Percentiles rank a stretch among this genome's conserved stretches.
phyloP scores from a whole-genome alignment of 2,113 vertebrate species.

The Pteronura brasiliensis region DNA sequence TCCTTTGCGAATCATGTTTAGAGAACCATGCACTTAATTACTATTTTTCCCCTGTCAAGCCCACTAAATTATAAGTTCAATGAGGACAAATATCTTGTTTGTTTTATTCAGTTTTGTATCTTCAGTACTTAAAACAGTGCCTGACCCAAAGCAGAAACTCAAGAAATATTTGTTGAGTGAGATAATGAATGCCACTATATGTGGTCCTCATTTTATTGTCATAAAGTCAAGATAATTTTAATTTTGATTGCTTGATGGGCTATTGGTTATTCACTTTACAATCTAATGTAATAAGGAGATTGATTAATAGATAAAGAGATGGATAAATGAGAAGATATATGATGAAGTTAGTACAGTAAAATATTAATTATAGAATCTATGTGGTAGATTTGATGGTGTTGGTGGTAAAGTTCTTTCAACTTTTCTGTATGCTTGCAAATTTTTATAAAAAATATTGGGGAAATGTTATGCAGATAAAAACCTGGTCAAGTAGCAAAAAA shows the following conservation, averaged over 20 bases:
- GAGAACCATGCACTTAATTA: neutral
- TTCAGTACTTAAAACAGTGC: neutral
- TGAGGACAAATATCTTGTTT: neutral
- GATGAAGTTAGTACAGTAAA: neutral
- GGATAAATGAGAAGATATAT: neutral
- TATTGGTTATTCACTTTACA: conserved; percentile 25
- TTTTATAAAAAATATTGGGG: neutral
- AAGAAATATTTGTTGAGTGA: conserved; percentile 23
- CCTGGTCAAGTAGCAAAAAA: neutral
- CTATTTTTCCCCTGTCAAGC: neutral
- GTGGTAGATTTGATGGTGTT: neutral
- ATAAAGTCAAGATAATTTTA: conserved; percentile 33
- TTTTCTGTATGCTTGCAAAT: neutral
- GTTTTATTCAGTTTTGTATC: neutral
- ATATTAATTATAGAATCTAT: neutral
- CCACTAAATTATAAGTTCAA: neutral
- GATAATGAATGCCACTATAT: neutral
- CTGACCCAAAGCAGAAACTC: neutral
- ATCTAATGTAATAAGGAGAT: neutral
- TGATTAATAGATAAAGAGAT: neutral
- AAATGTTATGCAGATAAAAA: neutral
- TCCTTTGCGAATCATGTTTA: neutral
- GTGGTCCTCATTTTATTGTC: neutral
- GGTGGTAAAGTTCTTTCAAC: neutral
- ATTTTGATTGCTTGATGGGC: neutral